phyloP scores from a whole-genome alignment of 2,888 invertebrate species.

The Lamproptera curius region DNA sequence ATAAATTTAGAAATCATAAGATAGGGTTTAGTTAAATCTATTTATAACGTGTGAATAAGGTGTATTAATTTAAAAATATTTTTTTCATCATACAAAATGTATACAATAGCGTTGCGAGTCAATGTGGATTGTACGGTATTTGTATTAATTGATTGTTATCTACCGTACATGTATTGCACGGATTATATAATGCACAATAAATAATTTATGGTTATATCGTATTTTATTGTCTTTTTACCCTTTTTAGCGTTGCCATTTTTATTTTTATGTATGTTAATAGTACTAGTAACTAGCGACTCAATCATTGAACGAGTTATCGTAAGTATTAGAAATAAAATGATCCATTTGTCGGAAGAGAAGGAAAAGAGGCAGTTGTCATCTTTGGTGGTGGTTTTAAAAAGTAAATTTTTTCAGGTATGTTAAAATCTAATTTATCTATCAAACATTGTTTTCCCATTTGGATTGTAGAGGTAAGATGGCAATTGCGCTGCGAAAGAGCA shows the following conservation, averaged over 20 bases:
- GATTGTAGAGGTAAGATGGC: no score
- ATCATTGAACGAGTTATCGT: no score
- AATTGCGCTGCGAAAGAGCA: no score
- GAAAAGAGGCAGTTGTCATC: no score
- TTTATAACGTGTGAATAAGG: constrained; percentile 44
- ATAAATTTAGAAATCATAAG: constrained; percentile 30
- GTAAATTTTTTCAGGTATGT: no score
- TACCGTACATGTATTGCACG: constrained; percentile 35
- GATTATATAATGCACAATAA: constrained; percentile 33
- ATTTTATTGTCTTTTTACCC: constrained; percentile 3
- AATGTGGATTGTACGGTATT: constrained; percentile 26
- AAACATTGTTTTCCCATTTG: no score
- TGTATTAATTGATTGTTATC: constrained; percentile 25
- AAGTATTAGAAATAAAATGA: no score
- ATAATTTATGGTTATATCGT: constrained; percentile 21
- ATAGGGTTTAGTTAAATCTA: constrained; percentile 36
- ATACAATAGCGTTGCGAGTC: constrained; percentile 38
- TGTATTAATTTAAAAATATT: constrained; percentile 12
- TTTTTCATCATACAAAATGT: constrained; percentile 28
- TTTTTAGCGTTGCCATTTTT: background rate
- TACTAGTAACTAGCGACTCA: no score
- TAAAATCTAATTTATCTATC: no score
- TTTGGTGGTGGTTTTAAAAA: no score
- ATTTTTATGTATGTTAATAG: no score
- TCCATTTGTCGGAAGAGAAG: no score